phyloP scores from a whole-genome alignment of 2,113 vertebrate genomes.

The Pungitius pungitius region DNA sequence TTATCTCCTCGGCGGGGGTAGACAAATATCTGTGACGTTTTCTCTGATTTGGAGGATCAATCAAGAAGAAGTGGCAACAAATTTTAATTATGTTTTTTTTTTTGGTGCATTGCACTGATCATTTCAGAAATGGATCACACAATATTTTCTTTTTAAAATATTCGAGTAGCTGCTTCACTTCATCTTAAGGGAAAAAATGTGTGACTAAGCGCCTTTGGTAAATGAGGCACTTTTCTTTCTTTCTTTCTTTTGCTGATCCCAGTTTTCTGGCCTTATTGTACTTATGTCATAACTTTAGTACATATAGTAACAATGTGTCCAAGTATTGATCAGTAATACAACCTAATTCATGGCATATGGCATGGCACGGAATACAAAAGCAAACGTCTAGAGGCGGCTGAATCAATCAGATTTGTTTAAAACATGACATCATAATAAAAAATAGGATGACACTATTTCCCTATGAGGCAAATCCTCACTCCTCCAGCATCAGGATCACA shows the following conservation, averaged over 20 bases:
- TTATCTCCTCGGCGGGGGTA: slow-evolving; percentile 31
- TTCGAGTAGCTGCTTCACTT: slow-evolving; percentile 33
- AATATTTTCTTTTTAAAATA: slow-evolving; percentile 36
- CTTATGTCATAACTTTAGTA: not conserved
- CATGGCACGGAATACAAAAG: slow-evolving; percentile 27
- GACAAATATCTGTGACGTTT: slow-evolving; percentile 33
- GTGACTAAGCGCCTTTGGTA: slow-evolving; percentile 13
- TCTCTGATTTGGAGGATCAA: slow-evolving; percentile 28
- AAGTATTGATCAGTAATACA: not conserved
- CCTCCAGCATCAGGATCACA: not conserved
- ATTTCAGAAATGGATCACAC: slow-evolving; percentile 53
- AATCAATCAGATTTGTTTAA: slow-evolving; percentile 20
- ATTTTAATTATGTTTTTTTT: slow-evolving; percentile 13
- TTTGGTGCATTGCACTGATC: slow-evolving; percentile 19
- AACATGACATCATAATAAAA: slow-evolving; percentile 8
- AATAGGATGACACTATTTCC: not conserved
- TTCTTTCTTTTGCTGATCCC: slow-evolving; percentile 17
- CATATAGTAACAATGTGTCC: not conserved
- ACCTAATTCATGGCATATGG: not conserved
- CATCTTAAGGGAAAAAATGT: slow-evolving; percentile 12
- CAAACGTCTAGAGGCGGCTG: slow-evolving; percentile 41
- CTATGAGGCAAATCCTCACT: slow-evolving; percentile 10
- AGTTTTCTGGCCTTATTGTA: slow-evolving; percentile 15
- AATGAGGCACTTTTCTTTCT: slow-evolving; percentile 42
- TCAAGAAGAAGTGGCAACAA: slow-evolving; percentile 29